Evolutionary conservation across 92 coral and sea anemone genomes (phyloP).

Genomic region (Zoanthus solanderi): DNA sequence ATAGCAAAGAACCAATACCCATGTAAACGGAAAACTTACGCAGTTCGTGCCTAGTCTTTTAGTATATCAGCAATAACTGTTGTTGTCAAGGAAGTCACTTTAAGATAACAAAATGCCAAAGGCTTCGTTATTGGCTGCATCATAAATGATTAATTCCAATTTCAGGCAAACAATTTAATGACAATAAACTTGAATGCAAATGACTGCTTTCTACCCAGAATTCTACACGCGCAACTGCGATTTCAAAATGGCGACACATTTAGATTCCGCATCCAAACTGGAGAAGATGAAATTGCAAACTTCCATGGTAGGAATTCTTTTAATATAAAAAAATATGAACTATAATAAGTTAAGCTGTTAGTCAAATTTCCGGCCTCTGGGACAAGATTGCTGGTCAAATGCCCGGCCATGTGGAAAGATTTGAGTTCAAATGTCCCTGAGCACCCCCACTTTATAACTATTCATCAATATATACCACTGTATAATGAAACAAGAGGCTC

Average conservation of each 20-base stretch:
- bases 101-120: slow-evolving; percentile 7
- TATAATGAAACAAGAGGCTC: too few relatives aligned
- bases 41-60: too few relatives aligned
- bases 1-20: too few relatives aligned
- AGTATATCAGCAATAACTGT: neutral
- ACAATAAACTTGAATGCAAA: neutral
- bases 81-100: neutral
- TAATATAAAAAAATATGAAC: neutral
- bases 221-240: slow-evolving; percentile 17
- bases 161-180: neutral
- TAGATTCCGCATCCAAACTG: slow-evolving; percentile 29
- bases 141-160: neutral
- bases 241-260: slow-evolving; percentile 85
- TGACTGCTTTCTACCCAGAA: slow-evolving; percentile 40
- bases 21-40: too few relatives aligned
- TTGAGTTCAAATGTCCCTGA: too few relatives aligned
- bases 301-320: slow-evolving; percentile 80
- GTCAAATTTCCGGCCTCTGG: too few relatives aligned
- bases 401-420: too few relatives aligned
- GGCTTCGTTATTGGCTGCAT: neutral
- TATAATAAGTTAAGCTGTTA: neutral
- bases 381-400: too few relatives aligned
- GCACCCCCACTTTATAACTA: too few relatives aligned
- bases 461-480: too few relatives aligned
- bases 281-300: slow-evolving; percentile 71